Percentiles rank a stretch among this genome's conserved stretches.
Evolutionary conservation across 2,797 vertebrate genomes (phyloP).

Genomic region (Choloepus didactylus): DNA sequence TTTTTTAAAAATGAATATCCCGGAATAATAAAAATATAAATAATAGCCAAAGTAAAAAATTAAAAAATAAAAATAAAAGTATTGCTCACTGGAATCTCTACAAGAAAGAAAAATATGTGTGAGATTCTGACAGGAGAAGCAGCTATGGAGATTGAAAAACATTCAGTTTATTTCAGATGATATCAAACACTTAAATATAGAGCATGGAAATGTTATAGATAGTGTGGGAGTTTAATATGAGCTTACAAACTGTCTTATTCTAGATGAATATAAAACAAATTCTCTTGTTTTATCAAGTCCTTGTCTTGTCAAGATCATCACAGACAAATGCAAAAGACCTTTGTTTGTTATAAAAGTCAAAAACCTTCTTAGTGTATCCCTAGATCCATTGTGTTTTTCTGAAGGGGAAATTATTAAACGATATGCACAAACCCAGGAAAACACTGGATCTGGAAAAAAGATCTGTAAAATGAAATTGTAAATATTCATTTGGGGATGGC

Average conservation of each 20-base stretch:
- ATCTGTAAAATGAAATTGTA: neutral
- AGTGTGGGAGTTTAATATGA: neutral
- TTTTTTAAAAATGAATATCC: neutral
- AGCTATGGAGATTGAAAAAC: neutral
- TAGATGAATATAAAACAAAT: neutral
- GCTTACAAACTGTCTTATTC: neutral
- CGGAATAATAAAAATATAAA: neutral
- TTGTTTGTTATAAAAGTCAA: neutral
- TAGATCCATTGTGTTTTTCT: neutral
- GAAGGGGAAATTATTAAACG: neutral
- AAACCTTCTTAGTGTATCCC: neutral
- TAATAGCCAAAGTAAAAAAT: neutral
- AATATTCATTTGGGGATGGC: neutral
- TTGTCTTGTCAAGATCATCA: too few species aligned
- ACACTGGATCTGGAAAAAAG: neutral
- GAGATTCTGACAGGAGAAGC: neutral
- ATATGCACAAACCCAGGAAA: neutral
- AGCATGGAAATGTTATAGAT: too few species aligned
- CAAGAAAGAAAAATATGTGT: neutral
- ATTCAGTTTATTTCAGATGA: neutral
- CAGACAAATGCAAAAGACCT: neutral
- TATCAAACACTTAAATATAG: neutral
- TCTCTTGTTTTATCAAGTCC: too few species aligned
- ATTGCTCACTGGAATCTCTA: neutral
- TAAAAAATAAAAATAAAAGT: neutral